Base-by-base conservation (phyloP, 2,797 vertebrate species). In the Atherinosoma microstoma region DNA sequence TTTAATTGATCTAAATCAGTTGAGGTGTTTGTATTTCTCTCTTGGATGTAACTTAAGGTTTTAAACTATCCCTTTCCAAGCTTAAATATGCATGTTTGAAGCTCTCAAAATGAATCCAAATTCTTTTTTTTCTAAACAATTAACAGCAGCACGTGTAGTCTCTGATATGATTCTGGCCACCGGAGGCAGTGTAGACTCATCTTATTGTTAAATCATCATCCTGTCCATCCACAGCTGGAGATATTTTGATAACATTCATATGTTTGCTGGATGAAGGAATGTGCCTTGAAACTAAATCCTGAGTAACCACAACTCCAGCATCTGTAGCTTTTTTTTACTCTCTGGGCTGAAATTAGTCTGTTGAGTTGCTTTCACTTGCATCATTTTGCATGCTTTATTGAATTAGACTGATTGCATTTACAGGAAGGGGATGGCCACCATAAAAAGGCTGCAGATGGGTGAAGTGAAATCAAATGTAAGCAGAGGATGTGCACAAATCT, bases 331-430 rank as follows among this genome's bases (percentile, higher is more conserved):
- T 90, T 83, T 84, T 42, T 90, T 83, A 82, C 20, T 88, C 78
- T 85, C 64, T 58, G 35, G 72, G 76, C 83, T 84, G 77, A 84
- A 88, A 85, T 88, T 71, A 85, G 78, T 79, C 84, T 69, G 86
- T 84, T 80, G 73, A 86, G 77, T 87, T 91, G 77, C 85, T 75
- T 87, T 90, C 75, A 74, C 82, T 90, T 91, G 87, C 84, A 87
- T 91, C 87, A 88, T 67, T 89, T 91, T 79, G 75, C 83, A 86
- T 79, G 84, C 69, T 76, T 83, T 89, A 91, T 91, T 92, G 86
- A 92, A 89, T 91, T 87, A 89, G 76, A 89, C 77, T 84, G 85
- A 91, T 88, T 85, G 85, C 73, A 81, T 89, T 89, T 90, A 87
- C 83, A 85, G 84, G 87, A 91, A 85, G 77, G 67, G 79, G 78